phyloP scores from a whole-genome alignment of 2,888 invertebrate species.

The Isoperla grammatica region DNA sequence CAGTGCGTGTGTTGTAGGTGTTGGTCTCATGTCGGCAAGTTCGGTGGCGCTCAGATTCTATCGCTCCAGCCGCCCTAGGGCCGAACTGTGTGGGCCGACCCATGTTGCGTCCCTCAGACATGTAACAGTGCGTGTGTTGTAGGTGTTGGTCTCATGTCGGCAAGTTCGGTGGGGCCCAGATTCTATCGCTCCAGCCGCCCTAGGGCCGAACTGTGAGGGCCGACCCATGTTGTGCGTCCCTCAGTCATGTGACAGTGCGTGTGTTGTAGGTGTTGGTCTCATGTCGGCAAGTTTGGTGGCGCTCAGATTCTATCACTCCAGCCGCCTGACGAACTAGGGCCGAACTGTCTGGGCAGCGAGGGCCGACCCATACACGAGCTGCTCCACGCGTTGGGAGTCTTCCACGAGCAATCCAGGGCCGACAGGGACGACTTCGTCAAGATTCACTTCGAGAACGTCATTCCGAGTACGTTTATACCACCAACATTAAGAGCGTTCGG shows the following conservation, averaged over 20 bases:
- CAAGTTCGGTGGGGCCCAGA: too few species aligned
- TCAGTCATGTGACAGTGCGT: too few species aligned
- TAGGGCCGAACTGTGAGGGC: conserved; percentile 61
- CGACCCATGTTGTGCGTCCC: too few species aligned
- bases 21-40: too few species aligned
- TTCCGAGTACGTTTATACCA: conserved; percentile 49
- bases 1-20: conserved; percentile 53
- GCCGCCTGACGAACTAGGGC: conserved; percentile 54
- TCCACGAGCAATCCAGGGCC: conserved; percentile 72
- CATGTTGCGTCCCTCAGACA: too few species aligned
- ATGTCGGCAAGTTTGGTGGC: conserved; percentile 67
- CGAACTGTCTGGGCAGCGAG: conserved; percentile 59
- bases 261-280: conserved; percentile 61
- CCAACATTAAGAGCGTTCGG: too few species aligned
- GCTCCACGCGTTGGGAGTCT: conserved; percentile 74
- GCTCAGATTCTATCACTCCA: conserved; percentile 66
- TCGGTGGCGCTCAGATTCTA: too few species aligned
- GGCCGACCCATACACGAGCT: conserved; percentile 75
- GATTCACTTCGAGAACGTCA: conserved; percentile 62
- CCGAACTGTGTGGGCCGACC: too few species aligned
- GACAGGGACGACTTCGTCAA: conserved; percentile 67
- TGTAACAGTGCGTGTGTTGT: too few species aligned
- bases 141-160: too few species aligned
- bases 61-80: too few species aligned
- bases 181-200: too few species aligned